phyloP scores from a whole-genome alignment of 2,888 invertebrate genomes.

The Tethea ocularis region DNA sequence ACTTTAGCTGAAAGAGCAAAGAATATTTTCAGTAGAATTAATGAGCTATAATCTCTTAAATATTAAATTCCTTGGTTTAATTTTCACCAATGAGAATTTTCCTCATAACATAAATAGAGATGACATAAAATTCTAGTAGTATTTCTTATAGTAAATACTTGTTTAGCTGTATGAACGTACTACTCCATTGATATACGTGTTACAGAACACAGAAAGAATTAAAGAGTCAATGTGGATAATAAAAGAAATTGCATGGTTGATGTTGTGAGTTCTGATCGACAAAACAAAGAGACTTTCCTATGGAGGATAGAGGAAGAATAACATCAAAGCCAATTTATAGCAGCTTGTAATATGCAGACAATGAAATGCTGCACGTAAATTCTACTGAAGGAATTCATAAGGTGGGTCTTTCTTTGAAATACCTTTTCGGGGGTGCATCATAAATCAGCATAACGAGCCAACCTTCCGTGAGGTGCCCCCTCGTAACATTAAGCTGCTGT shows the following conservation, averaged over 20 bases:
- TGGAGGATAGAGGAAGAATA: constrained; percentile 1
- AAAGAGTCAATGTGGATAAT: neutral
- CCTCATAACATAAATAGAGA: neutral
- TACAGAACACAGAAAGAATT: too few species aligned
- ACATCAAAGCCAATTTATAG: constrained; percentile 3
- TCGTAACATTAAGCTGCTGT: constrained; percentile 78
- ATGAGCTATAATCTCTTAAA: neutral
- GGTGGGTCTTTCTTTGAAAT: constrained; percentile 61
- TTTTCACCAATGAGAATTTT: neutral
- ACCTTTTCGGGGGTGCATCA: constrained; percentile 68
- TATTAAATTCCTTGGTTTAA: neutral
- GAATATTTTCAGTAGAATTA: neutral
- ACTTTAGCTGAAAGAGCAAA: neutral
- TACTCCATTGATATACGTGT: neutral
- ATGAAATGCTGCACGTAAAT: constrained; percentile 54
- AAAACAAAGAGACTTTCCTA: neutral
- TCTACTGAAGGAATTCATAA: constrained; percentile 63
- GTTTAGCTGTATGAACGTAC: neutral
- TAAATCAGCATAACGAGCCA: constrained; percentile 81
- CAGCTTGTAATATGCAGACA: constrained; percentile 33
- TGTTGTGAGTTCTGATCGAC: neutral
- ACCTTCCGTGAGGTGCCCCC: constrained; percentile 74
- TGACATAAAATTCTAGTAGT: too few species aligned
- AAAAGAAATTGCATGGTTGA: neutral
- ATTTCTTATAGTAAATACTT: neutral